phyloP scores from a whole-genome alignment of 2,113 vertebrate genomes.

The Psittacus erithacus region DNA sequence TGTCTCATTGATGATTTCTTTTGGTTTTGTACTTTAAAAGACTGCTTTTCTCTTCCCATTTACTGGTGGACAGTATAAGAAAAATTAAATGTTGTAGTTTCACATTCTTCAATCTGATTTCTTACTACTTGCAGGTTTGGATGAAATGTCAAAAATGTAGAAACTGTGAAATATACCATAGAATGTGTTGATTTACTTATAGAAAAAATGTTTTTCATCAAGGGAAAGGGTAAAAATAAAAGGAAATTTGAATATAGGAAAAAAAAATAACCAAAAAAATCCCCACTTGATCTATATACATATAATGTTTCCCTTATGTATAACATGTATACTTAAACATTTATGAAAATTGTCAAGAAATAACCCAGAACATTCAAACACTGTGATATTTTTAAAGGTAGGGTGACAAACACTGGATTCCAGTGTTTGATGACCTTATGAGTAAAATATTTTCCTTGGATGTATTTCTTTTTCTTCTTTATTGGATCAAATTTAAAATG shows the following conservation, averaged over 20 bases:
- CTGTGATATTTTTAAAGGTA: constrained; percentile 54
- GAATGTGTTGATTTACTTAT: constrained; percentile 1
- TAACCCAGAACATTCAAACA: constrained; percentile 32
- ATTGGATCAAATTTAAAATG: constrained; percentile 35
- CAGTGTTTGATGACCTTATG: constrained; percentile 1
- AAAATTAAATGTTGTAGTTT: constrained; percentile 23
- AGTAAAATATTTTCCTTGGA: constrained; percentile 45
- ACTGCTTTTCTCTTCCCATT: neutral
- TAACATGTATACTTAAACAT: constrained; percentile 24
- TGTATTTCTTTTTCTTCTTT: neutral
- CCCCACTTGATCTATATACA: constrained; percentile 21
- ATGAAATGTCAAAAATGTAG: constrained; percentile 68
- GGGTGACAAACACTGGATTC: constrained; percentile 18
- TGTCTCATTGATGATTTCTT: neutral
- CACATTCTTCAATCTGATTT: constrained; percentile 25
- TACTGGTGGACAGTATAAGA: neutral
- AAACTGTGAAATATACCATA: constrained; percentile 63
- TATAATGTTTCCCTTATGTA: constrained; percentile 67
- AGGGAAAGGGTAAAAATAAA: neutral
- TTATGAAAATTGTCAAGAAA: constrained; percentile 44
- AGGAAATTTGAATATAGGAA: constrained; percentile 2
- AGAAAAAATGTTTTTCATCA: constrained; percentile 68
- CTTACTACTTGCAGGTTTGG: constrained; percentile 27
- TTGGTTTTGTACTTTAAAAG: neutral
- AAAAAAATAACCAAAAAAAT: neutral